Base-by-base conservation (phyloP, 2,888 invertebrate genomes). In the Thecophora atra region DNA sequence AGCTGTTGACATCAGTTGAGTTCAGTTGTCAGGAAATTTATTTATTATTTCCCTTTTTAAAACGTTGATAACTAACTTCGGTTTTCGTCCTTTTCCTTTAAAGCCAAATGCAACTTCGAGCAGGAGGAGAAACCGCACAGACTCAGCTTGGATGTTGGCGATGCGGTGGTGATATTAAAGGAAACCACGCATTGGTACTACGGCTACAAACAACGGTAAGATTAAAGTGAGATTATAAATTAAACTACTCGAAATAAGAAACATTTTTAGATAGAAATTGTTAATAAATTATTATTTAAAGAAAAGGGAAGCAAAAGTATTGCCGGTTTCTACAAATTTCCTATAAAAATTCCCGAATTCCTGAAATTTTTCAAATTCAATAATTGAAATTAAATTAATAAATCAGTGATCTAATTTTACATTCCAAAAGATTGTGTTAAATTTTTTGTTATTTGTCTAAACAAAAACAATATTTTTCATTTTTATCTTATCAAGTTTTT, bases 101-200 rank as follows among this genome's bases (percentile, higher is more conserved):
- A 74, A 87, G 87, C 86, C 67, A 87, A 85, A 79, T 85, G 86
- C 80, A 87, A 87, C 78, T 87, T 86, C 77, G 81, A 82, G 71
- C 83, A 86, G 80, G 85, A 85, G 69, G 80, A 82, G 70, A 86
- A 86, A 78, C 84, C 85, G 44, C 85, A 87, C 80, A 84, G 87
- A 65, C 76, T 87, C 44, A 82, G 78, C 66, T 75, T 87, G 75
- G 87, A 87, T 81, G 86, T 87, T 74, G 87, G 87, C 52, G 87
- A 87, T 79, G 77, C 84, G 37, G 82, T 87, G 72, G 81, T 87
- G 64, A 85, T 87, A 76, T 79, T 85, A 51, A 85, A 85, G 75
- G 86, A 86, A 77, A 85, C 84, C 64, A 81, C 83, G 56, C 81
- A 87, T 74, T 87, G 87, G 87, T 87, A 84, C 80, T 87, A 86